These are phyloP conservation scores for Ephialtes manifestator DNA, from an alignment of 2,888 invertebrate genomes.

Conservation along the genomic window DNA sequence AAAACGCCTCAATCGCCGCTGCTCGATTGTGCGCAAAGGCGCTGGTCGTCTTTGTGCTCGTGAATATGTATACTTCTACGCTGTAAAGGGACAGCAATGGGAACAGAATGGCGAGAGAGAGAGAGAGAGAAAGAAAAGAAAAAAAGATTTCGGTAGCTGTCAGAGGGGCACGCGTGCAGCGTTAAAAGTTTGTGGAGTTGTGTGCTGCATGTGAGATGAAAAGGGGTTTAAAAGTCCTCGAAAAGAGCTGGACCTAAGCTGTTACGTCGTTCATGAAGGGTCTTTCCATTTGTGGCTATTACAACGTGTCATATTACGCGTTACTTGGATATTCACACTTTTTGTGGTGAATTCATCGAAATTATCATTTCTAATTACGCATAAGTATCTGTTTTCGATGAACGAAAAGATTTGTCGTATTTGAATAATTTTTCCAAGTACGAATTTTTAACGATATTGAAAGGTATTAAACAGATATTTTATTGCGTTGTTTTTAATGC, in stretches of 20 bases:
- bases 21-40: conserved; percentile 68
- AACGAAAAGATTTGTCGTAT: too few species aligned
- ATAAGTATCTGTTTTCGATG: too few species aligned
- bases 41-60: conserved; percentile 56
- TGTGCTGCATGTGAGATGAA: conserved; percentile 38
- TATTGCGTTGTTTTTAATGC: too few species aligned
- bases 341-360: not conserved
- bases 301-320: not conserved
- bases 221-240: conserved; percentile 69
- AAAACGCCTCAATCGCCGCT: conserved; percentile 60
- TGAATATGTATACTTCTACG: conserved; percentile 39
- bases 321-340: not conserved
- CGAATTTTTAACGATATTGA: too few species aligned
- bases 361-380: too few species aligned
- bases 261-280: conserved; percentile 43
- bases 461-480: too few species aligned
- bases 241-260: conserved; percentile 59
- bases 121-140: conserved; percentile 60
- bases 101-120: conserved; percentile 26
- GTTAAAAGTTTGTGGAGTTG: conserved; percentile 13
- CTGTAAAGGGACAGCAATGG: conserved; percentile 36
- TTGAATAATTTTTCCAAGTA: too few species aligned
- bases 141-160: conserved; percentile 62
- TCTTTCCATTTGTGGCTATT: conserved; percentile 25
- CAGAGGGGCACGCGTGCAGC: conserved; percentile 59